Conservation (phyloP, 2,888 invertebrate genomes). For the Cheiracanthium punctorium region DNA sequence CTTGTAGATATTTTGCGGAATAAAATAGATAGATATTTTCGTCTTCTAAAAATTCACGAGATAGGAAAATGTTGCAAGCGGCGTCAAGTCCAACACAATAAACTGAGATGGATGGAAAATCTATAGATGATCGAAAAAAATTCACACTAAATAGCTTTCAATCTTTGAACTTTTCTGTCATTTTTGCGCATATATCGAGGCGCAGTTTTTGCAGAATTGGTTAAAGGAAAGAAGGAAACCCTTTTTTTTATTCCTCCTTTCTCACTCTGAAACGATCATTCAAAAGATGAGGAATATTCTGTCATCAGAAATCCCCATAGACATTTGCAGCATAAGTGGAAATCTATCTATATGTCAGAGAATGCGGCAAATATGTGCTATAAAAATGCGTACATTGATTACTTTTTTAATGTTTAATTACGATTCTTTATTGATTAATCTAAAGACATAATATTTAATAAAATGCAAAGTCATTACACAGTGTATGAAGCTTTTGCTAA, state of each 20-base stretch:
- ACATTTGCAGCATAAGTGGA: slow-evolving; percentile 34
- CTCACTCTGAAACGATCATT: slow-evolving; percentile 65
- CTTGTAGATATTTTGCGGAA: slow-evolving; percentile 24
- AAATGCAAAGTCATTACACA: too few species aligned
- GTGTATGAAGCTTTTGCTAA: too few species aligned
- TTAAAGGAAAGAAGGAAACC: slow-evolving; percentile 44
- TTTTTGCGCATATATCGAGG: slow-evolving; percentile 62
- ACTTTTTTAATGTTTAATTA: too few species aligned
- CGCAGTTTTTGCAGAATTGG: slow-evolving; percentile 68
- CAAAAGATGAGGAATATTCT: slow-evolving; percentile 68
- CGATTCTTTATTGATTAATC: too few species aligned
- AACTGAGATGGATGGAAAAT: slow-evolving; percentile 70
- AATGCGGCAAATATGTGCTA: too few species aligned
- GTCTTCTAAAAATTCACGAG: slow-evolving; percentile 59
- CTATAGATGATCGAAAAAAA: slow-evolving; percentile 69
- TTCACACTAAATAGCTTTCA: slow-evolving; percentile 70
- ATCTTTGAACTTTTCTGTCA: slow-evolving; percentile 66
- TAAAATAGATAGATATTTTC: slow-evolving; percentile 58
- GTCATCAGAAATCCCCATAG: slow-evolving; percentile 59
- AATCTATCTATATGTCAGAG: slow-evolving; percentile 47
- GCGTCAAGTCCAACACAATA: slow-evolving; percentile 69
- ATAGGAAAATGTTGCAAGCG: slow-evolving; percentile 60
- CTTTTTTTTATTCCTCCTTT: too few species aligned
- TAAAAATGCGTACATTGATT: too few species aligned
- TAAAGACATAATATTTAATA: too few species aligned